Conservation (phyloP, 2,113 vertebrate species). For the Hippocampus barbouri region DNA sequence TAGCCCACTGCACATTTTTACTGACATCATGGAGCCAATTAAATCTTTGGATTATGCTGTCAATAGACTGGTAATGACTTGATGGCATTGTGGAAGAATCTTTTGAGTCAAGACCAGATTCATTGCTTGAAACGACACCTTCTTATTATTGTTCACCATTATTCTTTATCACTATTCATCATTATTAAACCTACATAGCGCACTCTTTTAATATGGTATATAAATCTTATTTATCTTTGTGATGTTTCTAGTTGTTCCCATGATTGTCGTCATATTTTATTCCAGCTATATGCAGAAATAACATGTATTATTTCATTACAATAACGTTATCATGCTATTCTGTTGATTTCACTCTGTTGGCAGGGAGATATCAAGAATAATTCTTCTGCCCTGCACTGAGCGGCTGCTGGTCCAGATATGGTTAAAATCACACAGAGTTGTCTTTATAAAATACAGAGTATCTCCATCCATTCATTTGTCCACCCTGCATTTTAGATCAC, state of each 20-base stretch:
- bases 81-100: background rate
- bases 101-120: background rate
- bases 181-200: too few species aligned
- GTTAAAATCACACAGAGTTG: background rate
- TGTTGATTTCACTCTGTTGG: background rate
- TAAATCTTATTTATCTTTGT: background rate
- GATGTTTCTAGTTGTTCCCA: background rate
- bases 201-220: too few species aligned
- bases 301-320: background rate
- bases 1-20: too few species aligned
- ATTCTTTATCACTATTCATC: background rate
- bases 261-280: background rate
- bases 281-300: background rate
- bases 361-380: background rate
- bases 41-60: background rate
- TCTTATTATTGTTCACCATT: background rate
- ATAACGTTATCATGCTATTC: background rate
- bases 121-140: background rate
- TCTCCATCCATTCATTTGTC: background rate
- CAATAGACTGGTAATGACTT: background rate
- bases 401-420: too few species aligned
- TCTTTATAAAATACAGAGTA: too few species aligned
- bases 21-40: too few species aligned
- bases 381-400: background rate
- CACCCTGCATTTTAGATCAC: background rate